Percentiles rank a stretch among this genome's conserved stretches.
Conservation (phyloP, 2,113 vertebrate species). For the Camelus dromedarius region DNA sequence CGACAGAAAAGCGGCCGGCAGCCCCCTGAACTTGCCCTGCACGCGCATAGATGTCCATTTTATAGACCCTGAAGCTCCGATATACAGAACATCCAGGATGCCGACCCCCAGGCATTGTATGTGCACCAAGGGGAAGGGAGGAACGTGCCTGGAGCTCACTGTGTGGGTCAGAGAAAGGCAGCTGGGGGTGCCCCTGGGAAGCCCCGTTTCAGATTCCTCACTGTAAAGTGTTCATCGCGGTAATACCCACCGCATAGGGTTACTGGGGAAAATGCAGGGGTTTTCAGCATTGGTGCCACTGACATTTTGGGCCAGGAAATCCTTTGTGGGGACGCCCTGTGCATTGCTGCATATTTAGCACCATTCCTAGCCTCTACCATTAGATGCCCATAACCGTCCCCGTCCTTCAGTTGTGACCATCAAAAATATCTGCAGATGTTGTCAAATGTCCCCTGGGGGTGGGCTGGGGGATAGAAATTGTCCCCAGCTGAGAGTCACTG, state of each 20-base stretch:
- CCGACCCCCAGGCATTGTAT: neutral
- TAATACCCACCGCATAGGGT: neutral
- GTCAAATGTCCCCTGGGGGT: neutral
- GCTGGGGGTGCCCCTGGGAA: neutral
- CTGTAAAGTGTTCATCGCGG: neutral
- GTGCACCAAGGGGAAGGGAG: neutral
- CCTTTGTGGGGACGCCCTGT: neutral
- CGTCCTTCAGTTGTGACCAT: neutral
- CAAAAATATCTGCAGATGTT: slow-evolving; percentile 8
- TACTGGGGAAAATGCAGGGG: neutral
- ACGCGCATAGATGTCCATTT: accelerated
- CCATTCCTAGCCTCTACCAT: neutral
- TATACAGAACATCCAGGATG: neutral
- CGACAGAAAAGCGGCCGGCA: neutral
- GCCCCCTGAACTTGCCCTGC: neutral
- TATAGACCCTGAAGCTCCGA: neutral
- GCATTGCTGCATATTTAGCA: neutral
- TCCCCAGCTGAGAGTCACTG: neutral
- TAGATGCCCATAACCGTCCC: neutral
- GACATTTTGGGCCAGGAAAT: neutral
- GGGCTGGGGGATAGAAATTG: neutral
- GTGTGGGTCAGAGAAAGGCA: neutral
- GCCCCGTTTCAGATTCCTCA: neutral
- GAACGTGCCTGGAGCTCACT: neutral
- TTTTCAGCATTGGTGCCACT: too few species aligned